phyloP scores from a whole-genome alignment of 1,140 invertebrate genomes.

The Scaptomyza pallida region DNA sequence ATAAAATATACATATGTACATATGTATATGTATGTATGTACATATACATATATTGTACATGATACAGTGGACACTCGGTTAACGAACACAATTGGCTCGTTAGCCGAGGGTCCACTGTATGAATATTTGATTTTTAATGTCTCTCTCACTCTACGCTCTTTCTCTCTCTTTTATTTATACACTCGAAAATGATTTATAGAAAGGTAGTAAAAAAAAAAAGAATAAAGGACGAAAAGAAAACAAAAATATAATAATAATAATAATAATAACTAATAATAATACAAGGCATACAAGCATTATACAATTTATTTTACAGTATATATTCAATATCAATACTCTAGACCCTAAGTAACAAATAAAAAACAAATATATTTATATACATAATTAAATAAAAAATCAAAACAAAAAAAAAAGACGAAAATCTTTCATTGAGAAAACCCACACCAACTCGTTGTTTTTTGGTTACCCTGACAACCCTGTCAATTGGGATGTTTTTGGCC shows the following conservation, averaged over 20 bases:
- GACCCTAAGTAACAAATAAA: constrained; percentile 71
- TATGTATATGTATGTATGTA: constrained; percentile 4
- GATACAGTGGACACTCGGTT: no score
- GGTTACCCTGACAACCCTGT: constrained; percentile 38
- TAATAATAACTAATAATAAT: constrained; percentile 2
- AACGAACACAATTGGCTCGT: no score
- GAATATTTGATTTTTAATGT: no score
- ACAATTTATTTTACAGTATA: constrained; percentile 81
- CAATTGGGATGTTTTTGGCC: no score
- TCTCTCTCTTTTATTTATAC: no score
- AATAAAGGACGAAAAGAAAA: constrained; percentile 3
- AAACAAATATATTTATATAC: constrained; percentile 79
- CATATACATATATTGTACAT: constrained; percentile 4
- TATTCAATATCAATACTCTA: constrained; percentile 74
- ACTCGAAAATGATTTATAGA: no score
- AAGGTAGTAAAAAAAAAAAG: constrained; percentile 14
- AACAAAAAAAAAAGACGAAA: constrained; percentile 24
- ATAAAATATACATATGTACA: neutral
- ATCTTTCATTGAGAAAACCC: no score
- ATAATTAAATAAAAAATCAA: constrained; percentile 71
- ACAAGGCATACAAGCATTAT: constrained; percentile 72
- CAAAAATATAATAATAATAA: constrained; percentile 5
- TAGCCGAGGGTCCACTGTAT: no score
- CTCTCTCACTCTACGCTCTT: no score
- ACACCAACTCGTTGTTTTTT: neutral